Base-by-base conservation (phyloP, 2,113 vertebrate genomes). In the Penelope pileata region DNA sequence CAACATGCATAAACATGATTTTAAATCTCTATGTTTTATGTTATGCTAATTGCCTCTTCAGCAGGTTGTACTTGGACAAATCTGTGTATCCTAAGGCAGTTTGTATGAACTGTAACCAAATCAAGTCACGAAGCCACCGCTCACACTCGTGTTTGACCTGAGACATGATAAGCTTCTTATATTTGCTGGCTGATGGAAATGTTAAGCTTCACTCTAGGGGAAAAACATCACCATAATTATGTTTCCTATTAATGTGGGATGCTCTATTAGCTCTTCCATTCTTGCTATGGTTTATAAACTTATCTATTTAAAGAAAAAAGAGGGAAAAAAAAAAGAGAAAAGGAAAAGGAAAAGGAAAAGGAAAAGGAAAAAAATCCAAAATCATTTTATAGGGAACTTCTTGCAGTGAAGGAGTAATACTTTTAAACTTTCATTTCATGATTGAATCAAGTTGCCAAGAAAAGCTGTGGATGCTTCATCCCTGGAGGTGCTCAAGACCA, bases 341-440 rank as follows among this genome's bases (percentile, higher is more conserved):
- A 47, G 10, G 18, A 47, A 47, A 19, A 18, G 9, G 45, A 18
- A 47, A 19, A 47, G 17, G 18, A 56, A 56, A 56, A n/a, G 29
- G 29, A 29, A 54, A 54, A 54, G 30, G 30, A n/a, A 56, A 12
- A 24, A 30, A 34, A 5, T n/a, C n/a, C n/a, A 0, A 67, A 2
- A 29, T 22, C 43, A 84, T 30, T 48, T 10, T 1, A 26, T 63
- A 59, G 10, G 7, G 4, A 93, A 45, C 2, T 5, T 75, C 38
- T 67, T 2, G 6, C 17, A 26, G 9, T 15, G 23, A 50, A 70
- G 9, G 22, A 13, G 36, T 13, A 67, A 8, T 1, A 3, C 2
- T 82, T 74, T 9, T 75, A 27, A 67, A 36, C n/a, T n/a, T n/a
- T n/a, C n/a, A n/a, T n/a, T n/a, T n/a, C n/a, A n/a, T n/a, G n/a